Evolutionary conservation across 2,113 vertebrate genomes (phyloP), one percentile per base, ranked within the genome.

Genomic region (Lophius piscatorius): DNA sequence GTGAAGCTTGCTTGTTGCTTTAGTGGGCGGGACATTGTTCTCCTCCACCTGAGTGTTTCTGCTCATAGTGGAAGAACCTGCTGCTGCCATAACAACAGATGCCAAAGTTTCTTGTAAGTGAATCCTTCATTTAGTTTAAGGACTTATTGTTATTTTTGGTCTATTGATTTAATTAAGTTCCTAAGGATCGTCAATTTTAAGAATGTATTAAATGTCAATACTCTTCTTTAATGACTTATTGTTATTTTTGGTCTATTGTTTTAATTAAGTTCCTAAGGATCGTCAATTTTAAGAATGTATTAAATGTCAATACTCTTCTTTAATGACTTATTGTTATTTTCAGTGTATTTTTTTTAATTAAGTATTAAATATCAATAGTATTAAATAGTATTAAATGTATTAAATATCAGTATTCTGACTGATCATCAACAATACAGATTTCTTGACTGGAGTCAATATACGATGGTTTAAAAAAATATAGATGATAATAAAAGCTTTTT

Each of bases 91-190:
- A 35, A 44, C n/a, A n/a, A n/a, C 36, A 9, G 51, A 50, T 41
- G 55, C n/a, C 2, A 36, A 63, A 17, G 2, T 16, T 21, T 20
- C 20, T 1, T 28, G 26, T 77, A 49, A 70, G 70, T 68, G 2
- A 29, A 48, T 28, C 1, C 2, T 28, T 28, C 26, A 2, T 28
- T 28, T 2, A 1, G 5, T 28, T 28, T 6, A 28, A 6, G 3
- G 11, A 20, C 4, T 12, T 31, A n/a, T 17, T 23, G 10, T 28
- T 35, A 5, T 2, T 23, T 33, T 26, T 14, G 6, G 0, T 34
- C 16, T 11, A 18, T n/a, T n/a, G n/a, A 42, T 18, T 10, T 26
- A 12, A n/a, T 1, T 1, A 9, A 13, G 5, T 24, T 23, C 22
- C 4, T 21, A 31, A 12, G 45, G 0, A 14, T 14, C 18, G 4